Evolutionary conservation across 2,797 vertebrate species (phyloP).

Genomic region (Neosilurus mollespiculum): DNA sequence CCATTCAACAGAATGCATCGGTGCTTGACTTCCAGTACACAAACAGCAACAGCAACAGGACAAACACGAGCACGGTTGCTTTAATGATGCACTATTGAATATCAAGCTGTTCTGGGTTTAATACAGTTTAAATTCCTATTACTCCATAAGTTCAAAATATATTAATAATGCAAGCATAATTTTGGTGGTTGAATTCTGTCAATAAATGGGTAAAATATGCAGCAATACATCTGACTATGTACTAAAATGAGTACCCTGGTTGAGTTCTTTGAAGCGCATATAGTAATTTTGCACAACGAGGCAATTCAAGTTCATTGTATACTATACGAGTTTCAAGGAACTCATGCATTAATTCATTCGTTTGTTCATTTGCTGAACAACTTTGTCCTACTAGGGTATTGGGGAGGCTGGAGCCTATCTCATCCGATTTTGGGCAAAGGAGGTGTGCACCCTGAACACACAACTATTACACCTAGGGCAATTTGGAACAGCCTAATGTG

Average conservation of each 20-base stretch:
- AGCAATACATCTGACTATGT: background rate
- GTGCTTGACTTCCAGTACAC: background rate
- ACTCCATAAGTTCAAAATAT: background rate
- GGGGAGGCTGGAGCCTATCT: no score
- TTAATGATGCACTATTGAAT: background rate
- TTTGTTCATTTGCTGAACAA: no score
- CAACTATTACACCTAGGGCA: no score
- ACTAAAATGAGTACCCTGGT: background rate
- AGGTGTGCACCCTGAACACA: no score
- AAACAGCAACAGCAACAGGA: background rate
- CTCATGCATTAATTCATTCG: no score
- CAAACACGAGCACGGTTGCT: background rate
- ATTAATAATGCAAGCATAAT: background rate
- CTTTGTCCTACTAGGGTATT: no score
- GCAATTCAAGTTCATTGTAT: no score
- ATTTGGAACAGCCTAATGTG: no score
- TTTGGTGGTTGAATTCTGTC: background rate
- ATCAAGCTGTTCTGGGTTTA: background rate
- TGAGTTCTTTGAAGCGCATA: no score
- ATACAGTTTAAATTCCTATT: background rate
- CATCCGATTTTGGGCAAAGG: no score
- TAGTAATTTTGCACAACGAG: no score
- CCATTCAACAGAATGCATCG: constrained; percentile 41
- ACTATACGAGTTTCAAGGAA: no score
- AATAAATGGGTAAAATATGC: background rate